Evolutionary conservation across 2,888 invertebrate genomes (phyloP), one percentile per base, ranked within the genome.

Genomic region (Alcis repandata): DNA sequence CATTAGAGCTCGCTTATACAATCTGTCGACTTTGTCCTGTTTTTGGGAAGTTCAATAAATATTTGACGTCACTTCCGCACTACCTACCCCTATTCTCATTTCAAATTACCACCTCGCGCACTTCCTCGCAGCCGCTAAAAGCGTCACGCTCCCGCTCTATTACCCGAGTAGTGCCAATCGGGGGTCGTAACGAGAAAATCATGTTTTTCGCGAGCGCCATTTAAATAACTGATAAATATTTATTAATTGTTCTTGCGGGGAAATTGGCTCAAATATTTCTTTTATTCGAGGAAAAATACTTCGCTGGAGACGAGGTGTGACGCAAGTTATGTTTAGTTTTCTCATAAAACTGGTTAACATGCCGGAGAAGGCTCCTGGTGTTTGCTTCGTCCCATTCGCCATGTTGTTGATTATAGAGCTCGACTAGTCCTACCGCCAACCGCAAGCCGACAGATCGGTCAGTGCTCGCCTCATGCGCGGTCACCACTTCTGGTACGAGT

Each of bases 261-360:
- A 63, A 66, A 71, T 67, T 60, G 60, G 33, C 56, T 53, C 54
- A 58, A 53, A 46, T 48, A 63, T 57, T 45, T 54, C 62, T 63
- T 59, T 61, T 48, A 63, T 65, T 46, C 45, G 61, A 68, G 70
- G 72, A 70, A 72, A 71, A 70, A 68, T 54, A 71, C 71, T 20
- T 36, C 38, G 57, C 36, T 46, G 51, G 27, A 57, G 67, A 57
- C 59, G 63, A 56, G 43, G 52, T 27, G 69, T 77, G 77, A 78
- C 76, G 77, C 54, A 71, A 38, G 51, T 62, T n/a, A 45, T 78
- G 73, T 80, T 79, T 80, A 73, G 66, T 74, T 79, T 78, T 76
- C 77, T 76, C 58, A 81, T 80, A 74, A 74, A 72, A 64, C 60
- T 72, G 69, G 73, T 78, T 79, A 78, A 66, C 80, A 73, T 63